A percentile compares a stretch with the other conserved stretches of the same genome.
Conservation (phyloP, 2,113 vertebrate genomes). For the Gavia stellata region DNA sequence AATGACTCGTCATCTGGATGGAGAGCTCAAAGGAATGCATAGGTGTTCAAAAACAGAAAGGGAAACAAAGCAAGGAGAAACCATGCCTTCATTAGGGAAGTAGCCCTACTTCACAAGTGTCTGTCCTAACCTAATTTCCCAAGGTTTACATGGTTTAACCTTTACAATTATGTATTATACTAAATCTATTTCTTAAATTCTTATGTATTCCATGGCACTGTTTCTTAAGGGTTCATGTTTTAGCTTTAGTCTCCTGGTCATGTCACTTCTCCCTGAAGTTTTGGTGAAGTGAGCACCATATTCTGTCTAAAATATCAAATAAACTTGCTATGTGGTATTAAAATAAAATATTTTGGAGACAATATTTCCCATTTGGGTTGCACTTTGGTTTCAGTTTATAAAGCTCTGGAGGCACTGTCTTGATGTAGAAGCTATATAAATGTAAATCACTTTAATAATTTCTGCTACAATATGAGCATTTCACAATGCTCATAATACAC, state of each 20-base stretch:
- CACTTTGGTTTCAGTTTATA: background rate
- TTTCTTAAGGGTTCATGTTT: background rate
- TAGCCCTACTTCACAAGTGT: background rate
- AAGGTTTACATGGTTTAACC: background rate
- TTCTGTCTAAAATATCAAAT: background rate
- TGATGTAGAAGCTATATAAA: background rate
- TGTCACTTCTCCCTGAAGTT: background rate
- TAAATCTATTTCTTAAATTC: background rate
- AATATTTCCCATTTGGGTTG: background rate
- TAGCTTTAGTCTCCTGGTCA: background rate
- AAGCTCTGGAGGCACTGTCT: background rate
- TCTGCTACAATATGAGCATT: background rate
- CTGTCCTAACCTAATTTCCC: background rate
- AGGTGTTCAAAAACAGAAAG: background rate
- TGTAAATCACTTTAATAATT: constrained; percentile 38
- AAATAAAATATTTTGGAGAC: background rate
- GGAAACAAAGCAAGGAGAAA: background rate
- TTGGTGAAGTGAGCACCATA: background rate
- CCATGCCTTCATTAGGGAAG: background rate
- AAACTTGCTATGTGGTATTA: background rate
- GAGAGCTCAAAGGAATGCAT: background rate
- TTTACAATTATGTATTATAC: background rate
- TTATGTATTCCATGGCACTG: background rate
- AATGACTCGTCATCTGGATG: background rate
- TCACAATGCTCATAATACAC: background rate